phyloP scores from a whole-genome alignment of 2,888 invertebrate genomes.

The Cryptocheilus praepositus region DNA sequence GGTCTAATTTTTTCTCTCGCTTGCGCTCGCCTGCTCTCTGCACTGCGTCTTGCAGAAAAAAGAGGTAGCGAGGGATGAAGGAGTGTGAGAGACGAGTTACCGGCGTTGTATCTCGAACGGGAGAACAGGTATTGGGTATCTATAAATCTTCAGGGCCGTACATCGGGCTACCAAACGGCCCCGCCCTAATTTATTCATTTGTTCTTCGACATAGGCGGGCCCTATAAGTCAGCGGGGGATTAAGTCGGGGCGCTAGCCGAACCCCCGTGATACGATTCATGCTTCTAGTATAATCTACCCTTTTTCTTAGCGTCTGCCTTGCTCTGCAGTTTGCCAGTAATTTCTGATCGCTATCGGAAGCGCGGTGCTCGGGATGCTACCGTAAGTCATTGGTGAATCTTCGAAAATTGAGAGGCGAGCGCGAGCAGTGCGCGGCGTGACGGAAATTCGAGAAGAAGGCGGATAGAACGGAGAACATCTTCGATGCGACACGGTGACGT shows the following conservation, averaged over 20 bases:
- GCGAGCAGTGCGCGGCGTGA: neutral
- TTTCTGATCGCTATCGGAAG: too few species aligned
- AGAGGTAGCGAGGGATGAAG: conserved; percentile 11
- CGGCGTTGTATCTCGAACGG: conserved; percentile 30
- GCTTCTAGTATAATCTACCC: too few species aligned
- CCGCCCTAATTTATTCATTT: conserved; percentile 73
- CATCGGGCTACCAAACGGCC: conserved; percentile 66
- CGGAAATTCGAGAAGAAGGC: conserved; percentile 38
- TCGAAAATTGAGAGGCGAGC: too few species aligned
- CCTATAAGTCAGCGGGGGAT: conserved; percentile 69
- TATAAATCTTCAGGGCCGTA: conserved; percentile 66
- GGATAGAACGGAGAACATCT: conserved; percentile 62
- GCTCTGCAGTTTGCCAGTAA: too few species aligned
- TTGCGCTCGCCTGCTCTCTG: neutral
- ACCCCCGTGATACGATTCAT: conserved; percentile 21
- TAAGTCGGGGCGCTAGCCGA: conserved; percentile 56
- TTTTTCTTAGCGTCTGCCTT: too few species aligned
- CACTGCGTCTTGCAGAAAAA: neutral
- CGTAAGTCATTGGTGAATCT: too few species aligned
- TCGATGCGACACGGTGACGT: conserved; percentile 50
- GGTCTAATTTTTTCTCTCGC: neutral
- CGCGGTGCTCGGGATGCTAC: too few species aligned
- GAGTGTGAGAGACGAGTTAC: conserved; percentile 32
- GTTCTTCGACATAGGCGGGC: conserved; percentile 67
- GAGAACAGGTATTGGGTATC: conserved; percentile 58